Evolutionary conservation across 30 jellyfish, hydroid and myxozoan species (phyloP).

Genomic region (Turritopsis rubra): DNA sequence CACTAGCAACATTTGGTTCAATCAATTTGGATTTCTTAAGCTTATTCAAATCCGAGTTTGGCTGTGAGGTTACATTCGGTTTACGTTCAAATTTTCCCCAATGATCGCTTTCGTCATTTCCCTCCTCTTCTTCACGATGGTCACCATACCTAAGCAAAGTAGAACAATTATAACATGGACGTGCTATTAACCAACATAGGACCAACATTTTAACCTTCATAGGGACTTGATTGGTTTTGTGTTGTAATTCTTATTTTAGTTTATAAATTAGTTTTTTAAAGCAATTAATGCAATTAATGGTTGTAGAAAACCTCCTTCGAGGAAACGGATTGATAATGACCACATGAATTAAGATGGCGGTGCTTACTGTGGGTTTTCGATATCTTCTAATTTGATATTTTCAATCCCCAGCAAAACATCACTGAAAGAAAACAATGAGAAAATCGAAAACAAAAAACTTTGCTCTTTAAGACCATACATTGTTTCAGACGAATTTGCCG

Average conservation of each 20-base stretch:
- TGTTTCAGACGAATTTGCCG: too few relatives aligned
- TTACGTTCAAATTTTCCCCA: neutral
- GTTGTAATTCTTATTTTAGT: too few relatives aligned
- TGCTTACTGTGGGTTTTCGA: neutral
- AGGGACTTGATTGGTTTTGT: too few relatives aligned
- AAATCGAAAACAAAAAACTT: neutral
- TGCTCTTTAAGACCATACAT: neutral
- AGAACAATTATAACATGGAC: neutral
- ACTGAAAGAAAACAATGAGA: neutral
- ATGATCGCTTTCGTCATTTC: neutral
- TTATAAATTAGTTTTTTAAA: too few relatives aligned
- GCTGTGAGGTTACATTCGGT: neutral
- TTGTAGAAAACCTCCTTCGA: too few relatives aligned
- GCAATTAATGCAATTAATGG: too few relatives aligned
- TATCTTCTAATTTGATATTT: neutral
- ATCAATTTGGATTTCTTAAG: neutral
- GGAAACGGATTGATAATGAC: neutral
- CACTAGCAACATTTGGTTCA: neutral
- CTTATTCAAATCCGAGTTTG: neutral
- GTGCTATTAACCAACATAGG: too few relatives aligned
- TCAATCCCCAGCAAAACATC: neutral
- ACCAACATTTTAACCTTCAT: too few relatives aligned
- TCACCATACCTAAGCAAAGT: neutral
- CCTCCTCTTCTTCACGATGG: neutral
- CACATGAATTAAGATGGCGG: neutral